These are phyloP conservation scores for Lagodon rhomboides DNA, from an alignment of 2,797 vertebrate genomes.

Conservation along the genomic window DNA sequence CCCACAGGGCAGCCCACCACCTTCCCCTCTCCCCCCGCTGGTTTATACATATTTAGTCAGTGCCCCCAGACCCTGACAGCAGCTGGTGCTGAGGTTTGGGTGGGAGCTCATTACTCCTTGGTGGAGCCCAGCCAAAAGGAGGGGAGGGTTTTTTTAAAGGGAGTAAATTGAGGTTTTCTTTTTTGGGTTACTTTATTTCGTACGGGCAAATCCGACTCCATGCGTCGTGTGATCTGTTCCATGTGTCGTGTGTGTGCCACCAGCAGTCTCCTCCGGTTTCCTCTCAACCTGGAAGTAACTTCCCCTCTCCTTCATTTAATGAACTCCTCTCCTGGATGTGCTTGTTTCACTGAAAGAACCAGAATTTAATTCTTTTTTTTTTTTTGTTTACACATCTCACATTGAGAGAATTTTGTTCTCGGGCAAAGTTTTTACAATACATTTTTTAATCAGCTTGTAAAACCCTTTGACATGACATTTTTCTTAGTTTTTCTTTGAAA, in stretches of 20 bases:
- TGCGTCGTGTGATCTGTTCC: conserved; percentile 80
- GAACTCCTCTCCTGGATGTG: conserved; percentile 43
- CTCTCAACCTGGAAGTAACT: conserved; percentile 68
- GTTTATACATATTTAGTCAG: conserved; percentile 72
- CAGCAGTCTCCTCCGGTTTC: conserved; percentile 63
- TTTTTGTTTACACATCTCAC: not conserved
- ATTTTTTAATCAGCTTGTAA: not conserved
- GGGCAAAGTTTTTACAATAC: not conserved
- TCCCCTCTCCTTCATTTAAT: conserved; percentile 65
- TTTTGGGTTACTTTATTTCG: conserved; percentile 83
- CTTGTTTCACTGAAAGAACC: conserved; percentile 38
- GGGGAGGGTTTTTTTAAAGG: conserved; percentile 77
- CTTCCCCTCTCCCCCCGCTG: conserved; percentile 33
- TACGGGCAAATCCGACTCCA: conserved; percentile 77
- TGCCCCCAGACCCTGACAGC: conserved; percentile 82
- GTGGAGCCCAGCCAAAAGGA: conserved; percentile 77
- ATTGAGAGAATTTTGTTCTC: not conserved
- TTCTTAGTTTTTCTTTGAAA: not conserved
- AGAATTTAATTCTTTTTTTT: conserved; percentile 4
- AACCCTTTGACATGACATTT: conserved; percentile 15
- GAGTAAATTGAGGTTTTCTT: conserved; percentile 84
- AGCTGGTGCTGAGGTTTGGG: conserved; percentile 84
- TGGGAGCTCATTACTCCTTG: conserved; percentile 82
- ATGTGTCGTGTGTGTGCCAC: conserved; percentile 80
- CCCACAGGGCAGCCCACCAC: conserved; percentile 50